A percentile compares a stretch with the other conserved stretches of the same genome.
Conservation (phyloP, 2,888 invertebrate genomes). For the Acleris holmiana region DNA sequence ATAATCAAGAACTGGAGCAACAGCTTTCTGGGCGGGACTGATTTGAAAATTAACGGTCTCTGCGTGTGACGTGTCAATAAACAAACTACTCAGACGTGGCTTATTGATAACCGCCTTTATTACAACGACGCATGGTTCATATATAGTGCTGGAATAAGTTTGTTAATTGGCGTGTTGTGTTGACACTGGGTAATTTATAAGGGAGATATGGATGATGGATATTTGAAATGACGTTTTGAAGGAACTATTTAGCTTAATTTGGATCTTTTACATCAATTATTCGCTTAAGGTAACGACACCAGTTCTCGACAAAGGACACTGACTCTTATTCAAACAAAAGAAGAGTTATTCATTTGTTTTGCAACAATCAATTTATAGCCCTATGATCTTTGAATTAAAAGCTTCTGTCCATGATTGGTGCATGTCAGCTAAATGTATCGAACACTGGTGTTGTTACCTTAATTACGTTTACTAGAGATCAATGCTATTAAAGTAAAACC, state of each 20-base stretch:
- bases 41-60: conserved; percentile 34
- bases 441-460: no score
- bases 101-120: not conserved
- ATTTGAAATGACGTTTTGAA: not conserved
- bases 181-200: conserved; percentile 35
- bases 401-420: no score
- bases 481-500: no score
- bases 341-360: no score
- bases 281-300: no score
- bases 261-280: no score
- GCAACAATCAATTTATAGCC: no score
- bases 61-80: conserved; percentile 24
- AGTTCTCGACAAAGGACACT: no score
- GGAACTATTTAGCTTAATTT: not conserved
- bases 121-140: not conserved
- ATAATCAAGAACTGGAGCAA: not conserved
- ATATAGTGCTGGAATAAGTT: conserved; percentile 11
- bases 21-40: conserved; percentile 19
- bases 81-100: not conserved
- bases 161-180: conserved; percentile 25
- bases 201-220: conserved; percentile 13
- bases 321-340: no score
- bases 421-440: no score
- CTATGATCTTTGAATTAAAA: no score
- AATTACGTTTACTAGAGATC: no score